Conservation (phyloP, 2,888 invertebrate genomes). For the Odontomyia ornata region DNA sequence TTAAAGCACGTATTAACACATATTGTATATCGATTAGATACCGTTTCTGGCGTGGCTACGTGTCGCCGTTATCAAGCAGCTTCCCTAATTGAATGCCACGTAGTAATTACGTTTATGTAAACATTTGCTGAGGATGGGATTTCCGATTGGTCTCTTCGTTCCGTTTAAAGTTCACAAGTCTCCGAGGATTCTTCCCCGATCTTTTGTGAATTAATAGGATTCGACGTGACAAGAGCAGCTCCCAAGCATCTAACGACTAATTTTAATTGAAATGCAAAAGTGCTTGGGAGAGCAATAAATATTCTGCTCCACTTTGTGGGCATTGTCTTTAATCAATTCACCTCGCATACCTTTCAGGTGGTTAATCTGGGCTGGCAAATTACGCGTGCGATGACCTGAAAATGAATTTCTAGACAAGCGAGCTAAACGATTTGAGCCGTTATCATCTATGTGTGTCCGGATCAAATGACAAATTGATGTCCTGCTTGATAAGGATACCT, state of each 20-base stretch:
- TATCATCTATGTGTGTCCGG: background rate
- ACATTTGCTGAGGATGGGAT: background rate
- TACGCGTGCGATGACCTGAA: slow-evolving; percentile 7
- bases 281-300: slow-evolving; percentile 34
- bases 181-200: background rate
- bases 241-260: background rate
- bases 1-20: slow-evolving; percentile 17
- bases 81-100: slow-evolving; percentile 20
- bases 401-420: background rate
- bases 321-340: slow-evolving; percentile 13
- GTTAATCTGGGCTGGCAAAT: slow-evolving; percentile 15
- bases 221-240: background rate
- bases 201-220: background rate
- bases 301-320: background rate
- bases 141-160: background rate
- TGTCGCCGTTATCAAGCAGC: slow-evolving; percentile 21
- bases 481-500: background rate
- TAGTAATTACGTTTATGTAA: slow-evolving; percentile 28
- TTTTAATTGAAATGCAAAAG: slow-evolving; percentile 36
- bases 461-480: background rate
- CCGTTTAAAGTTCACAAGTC: background rate
- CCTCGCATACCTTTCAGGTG: slow-evolving; percentile 20
- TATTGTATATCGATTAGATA: slow-evolving; percentile 6
- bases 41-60: slow-evolving; percentile 2
- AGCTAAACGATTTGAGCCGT: background rate